Percentiles rank a stretch among this genome's conserved stretches.
These are phyloP conservation scores for Brachyhypopomus occidentalis DNA, from an alignment of 2,113 vertebrate species.

Conservation along the genomic window DNA sequence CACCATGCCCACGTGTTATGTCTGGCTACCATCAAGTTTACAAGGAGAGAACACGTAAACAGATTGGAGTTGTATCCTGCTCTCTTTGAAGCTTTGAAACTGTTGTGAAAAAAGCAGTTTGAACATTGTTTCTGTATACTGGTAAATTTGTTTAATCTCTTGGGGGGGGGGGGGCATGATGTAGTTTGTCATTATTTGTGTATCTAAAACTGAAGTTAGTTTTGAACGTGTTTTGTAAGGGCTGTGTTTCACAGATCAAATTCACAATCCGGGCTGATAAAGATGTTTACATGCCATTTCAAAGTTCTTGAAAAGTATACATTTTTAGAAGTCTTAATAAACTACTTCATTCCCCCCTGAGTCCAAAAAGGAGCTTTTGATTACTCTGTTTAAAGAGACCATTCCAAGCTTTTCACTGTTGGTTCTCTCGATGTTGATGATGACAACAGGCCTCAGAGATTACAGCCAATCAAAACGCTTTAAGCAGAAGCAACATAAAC, in stretches of 20 bases:
- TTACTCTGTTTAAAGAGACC: not conserved
- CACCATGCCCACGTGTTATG: not conserved
- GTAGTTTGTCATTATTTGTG: not conserved
- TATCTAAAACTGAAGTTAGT: not conserved
- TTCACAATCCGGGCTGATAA: not conserved
- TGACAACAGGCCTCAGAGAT: not conserved
- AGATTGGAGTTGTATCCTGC: not conserved
- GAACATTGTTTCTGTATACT: not conserved
- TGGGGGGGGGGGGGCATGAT: not conserved
- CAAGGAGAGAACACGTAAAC: not conserved
- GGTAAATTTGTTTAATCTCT: not conserved
- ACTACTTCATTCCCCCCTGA: not conserved
- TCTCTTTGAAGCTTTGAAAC: not conserved
- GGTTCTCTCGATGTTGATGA: not conserved
- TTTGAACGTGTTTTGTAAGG: not conserved
- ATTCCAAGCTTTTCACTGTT: not conserved
- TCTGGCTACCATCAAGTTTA: slow-evolving; percentile 21
- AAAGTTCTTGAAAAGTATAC: not conserved
- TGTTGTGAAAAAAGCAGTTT: not conserved
- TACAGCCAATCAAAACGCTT: not conserved
- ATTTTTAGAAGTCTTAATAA: not conserved
- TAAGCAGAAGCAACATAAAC: slow-evolving; percentile 1
- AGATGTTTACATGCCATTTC: not conserved
- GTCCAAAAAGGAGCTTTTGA: not conserved
- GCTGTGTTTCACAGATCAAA: not conserved